A percentile compares a stretch with the other conserved stretches of the same genome.
Conservation (phyloP, 2,888 invertebrate genomes). For the Dione juno region DNA sequence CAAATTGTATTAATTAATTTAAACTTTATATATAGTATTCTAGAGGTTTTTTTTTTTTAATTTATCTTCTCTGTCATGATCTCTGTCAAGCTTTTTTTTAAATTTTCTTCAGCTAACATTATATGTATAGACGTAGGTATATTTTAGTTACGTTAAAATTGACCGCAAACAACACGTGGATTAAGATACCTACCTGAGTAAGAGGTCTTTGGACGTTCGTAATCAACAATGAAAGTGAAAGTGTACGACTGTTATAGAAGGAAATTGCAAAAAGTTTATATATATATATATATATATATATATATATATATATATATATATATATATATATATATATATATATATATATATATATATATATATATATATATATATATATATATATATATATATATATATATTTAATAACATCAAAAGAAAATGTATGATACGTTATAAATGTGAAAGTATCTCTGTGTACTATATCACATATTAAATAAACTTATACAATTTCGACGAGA, state of each 20-base stretch:
- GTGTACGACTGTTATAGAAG: constrained; percentile 6
- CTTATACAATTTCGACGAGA: constrained; percentile 3
- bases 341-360: neutral
- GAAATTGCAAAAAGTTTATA: neutral
- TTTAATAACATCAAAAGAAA: neutral
- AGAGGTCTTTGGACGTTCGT: constrained; percentile 30
- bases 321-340: neutral
- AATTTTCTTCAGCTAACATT: no score
- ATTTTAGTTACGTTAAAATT: neutral
- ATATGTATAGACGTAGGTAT: no score
- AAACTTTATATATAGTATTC: no score
- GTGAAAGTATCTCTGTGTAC: neutral
- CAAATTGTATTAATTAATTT: no score
- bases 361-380: neutral
- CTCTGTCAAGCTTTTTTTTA: no score
- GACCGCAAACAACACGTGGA: neutral
- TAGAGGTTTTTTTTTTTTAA: no score
- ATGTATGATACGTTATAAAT: neutral
- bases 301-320: neutral
- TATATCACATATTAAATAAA: neutral
- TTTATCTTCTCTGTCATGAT: no score
- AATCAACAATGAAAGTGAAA: constrained; percentile 35
- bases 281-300: neutral
- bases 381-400: neutral
- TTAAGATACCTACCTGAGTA: neutral